Evolutionary conservation across 2,888 invertebrate species (phyloP).

Genomic region (Lasioglossum morio): DNA sequence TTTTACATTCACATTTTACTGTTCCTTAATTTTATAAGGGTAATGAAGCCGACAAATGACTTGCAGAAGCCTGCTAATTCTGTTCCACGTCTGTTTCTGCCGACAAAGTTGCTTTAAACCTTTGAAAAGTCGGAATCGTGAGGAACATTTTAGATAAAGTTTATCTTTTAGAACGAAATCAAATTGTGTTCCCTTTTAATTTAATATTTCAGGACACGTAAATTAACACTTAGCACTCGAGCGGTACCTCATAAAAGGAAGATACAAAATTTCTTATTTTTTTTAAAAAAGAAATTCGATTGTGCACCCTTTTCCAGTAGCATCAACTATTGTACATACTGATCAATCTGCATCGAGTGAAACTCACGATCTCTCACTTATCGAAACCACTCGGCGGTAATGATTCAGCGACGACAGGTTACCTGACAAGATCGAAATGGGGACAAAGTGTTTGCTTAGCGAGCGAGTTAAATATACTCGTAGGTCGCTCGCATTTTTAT

Average conservation of each 20-base stretch:
- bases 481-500: constrained; percentile 21
- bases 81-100: background rate
- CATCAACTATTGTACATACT: background rate
- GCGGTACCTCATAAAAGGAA: background rate
- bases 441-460: constrained; percentile 30
- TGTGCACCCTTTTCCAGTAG: background rate
- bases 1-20: background rate
- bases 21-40: background rate
- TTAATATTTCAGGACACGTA: background rate
- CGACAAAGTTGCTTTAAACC: background rate
- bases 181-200: background rate
- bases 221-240: no score
- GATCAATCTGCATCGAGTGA: background rate
- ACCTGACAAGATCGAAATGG: constrained; percentile 21
- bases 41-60: background rate
- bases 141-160: background rate
- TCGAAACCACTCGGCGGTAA: constrained; percentile 5
- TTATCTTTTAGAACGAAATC: background rate
- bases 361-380: background rate
- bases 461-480: constrained; percentile 44
- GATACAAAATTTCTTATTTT: background rate
- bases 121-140: background rate
- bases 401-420: constrained; percentile 30
- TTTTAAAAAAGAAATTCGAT: background rate
- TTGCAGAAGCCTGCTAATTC: background rate